Conservation (phyloP, 2,888 invertebrate genomes). For the Chrysomela aeneicollis region DNA sequence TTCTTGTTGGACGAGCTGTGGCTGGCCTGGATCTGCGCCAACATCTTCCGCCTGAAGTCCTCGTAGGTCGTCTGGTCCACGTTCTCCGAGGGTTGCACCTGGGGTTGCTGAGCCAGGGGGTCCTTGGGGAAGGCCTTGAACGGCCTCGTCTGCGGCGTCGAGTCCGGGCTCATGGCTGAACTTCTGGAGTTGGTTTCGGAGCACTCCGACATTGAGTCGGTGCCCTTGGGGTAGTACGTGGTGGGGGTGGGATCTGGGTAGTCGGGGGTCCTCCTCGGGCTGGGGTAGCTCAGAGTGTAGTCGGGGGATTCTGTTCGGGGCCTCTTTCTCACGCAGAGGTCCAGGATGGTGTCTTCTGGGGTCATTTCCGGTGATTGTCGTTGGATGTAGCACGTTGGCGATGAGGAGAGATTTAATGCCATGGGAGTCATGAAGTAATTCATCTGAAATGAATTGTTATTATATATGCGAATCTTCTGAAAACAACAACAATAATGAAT, state of each 20-base stretch:
- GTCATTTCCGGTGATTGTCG: conserved; percentile 16
- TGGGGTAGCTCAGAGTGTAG: conserved; percentile 9
- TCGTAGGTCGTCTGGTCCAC: too few species aligned
- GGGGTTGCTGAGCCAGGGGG: too few species aligned
- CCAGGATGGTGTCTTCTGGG: conserved; percentile 26
- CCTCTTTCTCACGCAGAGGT: conserved; percentile 43
- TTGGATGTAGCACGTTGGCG: not conserved
- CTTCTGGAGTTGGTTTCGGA: conserved; percentile 26
- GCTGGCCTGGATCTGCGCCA: conserved; percentile 72
- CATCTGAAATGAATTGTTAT: not conserved
- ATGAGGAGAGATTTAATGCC: not conserved
- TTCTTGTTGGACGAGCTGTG: conserved; percentile 69
- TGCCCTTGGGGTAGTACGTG: conserved; percentile 10
- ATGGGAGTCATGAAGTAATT: not conserved
- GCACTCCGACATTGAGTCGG: conserved; percentile 24
- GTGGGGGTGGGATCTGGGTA: conserved; percentile 9
- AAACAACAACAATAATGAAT: too few species aligned
- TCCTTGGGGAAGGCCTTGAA: conserved; percentile 78
- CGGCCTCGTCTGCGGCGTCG: conserved; percentile 63
- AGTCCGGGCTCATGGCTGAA: conserved; percentile 5
- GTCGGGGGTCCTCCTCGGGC: conserved; percentile 14
- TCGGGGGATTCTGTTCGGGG: conserved; percentile 27
- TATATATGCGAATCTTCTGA: too few species aligned
- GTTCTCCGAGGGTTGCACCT: too few species aligned
- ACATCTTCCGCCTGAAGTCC: conserved; percentile 73